These are phyloP conservation scores for Myotis findleyi DNA, from an alignment of 2,797 vertebrate species.

Conservation along the genomic window DNA sequence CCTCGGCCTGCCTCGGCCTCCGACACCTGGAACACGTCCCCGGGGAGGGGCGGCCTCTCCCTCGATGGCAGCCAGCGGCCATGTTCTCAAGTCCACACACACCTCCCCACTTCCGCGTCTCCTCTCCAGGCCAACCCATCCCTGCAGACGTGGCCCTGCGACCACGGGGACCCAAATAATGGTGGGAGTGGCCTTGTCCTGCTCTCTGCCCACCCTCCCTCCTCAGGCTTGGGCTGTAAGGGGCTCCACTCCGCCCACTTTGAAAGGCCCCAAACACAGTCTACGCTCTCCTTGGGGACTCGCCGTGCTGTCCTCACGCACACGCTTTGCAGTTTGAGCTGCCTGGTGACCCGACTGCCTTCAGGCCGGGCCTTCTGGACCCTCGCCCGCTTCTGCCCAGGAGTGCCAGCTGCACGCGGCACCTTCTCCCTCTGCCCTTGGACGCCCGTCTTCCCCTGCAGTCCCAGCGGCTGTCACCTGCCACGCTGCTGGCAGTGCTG, in stretches of 20 bases:
- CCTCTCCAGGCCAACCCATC: background rate
- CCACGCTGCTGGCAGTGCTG: no score
- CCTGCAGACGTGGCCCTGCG: accelerated
- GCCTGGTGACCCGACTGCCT: background rate
- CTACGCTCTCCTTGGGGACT: background rate
- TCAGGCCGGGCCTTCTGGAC: accelerated
- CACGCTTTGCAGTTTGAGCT: background rate
- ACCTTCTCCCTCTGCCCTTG: accelerated
- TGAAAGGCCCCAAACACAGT: no score
- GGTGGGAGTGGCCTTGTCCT: no score
- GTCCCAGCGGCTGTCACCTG: background rate
- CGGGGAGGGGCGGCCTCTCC: no score
- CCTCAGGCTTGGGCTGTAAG: no score
- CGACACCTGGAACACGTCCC: no score
- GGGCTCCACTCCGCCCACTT: accelerated
- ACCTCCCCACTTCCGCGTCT: background rate
- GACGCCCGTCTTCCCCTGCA: accelerated
- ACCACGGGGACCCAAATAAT: background rate
- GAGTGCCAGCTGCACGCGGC: accelerated
- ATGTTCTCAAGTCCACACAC: background rate
- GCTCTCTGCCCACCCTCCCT: background rate
- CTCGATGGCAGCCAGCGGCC: accelerated
- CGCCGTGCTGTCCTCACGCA: accelerated
- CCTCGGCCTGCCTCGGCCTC: no score
- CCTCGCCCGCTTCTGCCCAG: no score